phyloP scores from a whole-genome alignment of 2,888 invertebrate genomes.

The Caenorhabditis sulstoni region DNA sequence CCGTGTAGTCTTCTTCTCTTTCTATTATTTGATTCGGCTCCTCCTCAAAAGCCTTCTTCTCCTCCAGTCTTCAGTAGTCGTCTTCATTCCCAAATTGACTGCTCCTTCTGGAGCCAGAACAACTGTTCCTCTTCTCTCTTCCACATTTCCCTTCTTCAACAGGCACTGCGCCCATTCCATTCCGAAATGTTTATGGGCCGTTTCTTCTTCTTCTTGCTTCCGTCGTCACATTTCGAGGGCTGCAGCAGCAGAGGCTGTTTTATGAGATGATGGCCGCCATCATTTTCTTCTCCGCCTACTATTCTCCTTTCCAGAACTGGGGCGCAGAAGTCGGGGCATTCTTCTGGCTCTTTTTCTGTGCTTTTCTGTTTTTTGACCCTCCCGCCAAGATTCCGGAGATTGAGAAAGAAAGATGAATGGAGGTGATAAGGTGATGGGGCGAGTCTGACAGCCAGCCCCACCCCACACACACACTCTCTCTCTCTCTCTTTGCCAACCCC shows the following conservation, averaged over 20 bases:
- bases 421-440: conserved; percentile 36
- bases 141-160: conserved; percentile 2
- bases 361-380: neutral
- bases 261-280: conserved; percentile 42
- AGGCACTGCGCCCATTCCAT: conserved; percentile 26
- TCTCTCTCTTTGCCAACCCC: too few species aligned
- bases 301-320: too few species aligned
- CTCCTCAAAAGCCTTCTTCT: conserved; percentile 15
- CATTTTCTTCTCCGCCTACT: conserved; percentile 8
- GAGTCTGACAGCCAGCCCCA: conserved; percentile 33
- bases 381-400: neutral
- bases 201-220: conserved; percentile 47
- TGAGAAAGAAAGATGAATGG: conserved; percentile 29
- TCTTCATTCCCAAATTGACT: conserved; percentile 32
- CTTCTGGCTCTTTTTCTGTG: neutral
- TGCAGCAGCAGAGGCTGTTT: conserved; percentile 11
- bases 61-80: neutral
- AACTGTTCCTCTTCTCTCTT: conserved; percentile 27
- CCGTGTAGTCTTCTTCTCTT: conserved; percentile 38
- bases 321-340: too few species aligned
- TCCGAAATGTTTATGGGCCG: conserved; percentile 52
- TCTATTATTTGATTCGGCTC: conserved; percentile 54
- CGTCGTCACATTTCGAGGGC: conserved; percentile 34
- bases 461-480: conserved; percentile 5
- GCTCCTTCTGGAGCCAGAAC: conserved; percentile 25